Evolutionary conservation across 2,888 invertebrate species (phyloP).

Genomic region (Escarpia spicata): DNA sequence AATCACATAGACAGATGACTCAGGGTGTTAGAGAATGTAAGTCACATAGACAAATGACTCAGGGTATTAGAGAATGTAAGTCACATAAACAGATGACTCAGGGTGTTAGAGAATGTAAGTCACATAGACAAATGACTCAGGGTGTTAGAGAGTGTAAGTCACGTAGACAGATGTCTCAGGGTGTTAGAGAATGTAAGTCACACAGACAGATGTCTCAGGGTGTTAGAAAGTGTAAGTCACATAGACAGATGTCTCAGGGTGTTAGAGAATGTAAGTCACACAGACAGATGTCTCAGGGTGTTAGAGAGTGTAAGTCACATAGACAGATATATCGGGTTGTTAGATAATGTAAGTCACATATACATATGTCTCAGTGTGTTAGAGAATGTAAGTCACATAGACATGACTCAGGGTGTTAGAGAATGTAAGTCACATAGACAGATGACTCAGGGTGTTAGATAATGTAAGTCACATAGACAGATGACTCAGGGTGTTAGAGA

Average conservation of each 20-base stretch:
- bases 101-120: background rate
- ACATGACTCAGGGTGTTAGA: background rate
- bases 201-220: background rate
- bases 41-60: background rate
- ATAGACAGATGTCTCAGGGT: background rate
- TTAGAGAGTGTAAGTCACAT: background rate
- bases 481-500: background rate
- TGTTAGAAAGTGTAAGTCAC: background rate
- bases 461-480: background rate
- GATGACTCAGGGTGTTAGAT: background rate
- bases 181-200: background rate
- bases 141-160: background rate
- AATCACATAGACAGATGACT: background rate
- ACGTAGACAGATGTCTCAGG: background rate
- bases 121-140: background rate
- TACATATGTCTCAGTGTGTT: background rate
- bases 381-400: background rate
- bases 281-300: background rate
- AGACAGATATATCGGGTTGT: background rate
- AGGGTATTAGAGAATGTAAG: background rate
- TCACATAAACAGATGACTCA: background rate
- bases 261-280: background rate
- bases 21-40: conserved; percentile 5
- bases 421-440: background rate
- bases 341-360: background rate